Base-by-base conservation (phyloP, 2,113 vertebrate genomes). In the Abramis brama region DNA sequence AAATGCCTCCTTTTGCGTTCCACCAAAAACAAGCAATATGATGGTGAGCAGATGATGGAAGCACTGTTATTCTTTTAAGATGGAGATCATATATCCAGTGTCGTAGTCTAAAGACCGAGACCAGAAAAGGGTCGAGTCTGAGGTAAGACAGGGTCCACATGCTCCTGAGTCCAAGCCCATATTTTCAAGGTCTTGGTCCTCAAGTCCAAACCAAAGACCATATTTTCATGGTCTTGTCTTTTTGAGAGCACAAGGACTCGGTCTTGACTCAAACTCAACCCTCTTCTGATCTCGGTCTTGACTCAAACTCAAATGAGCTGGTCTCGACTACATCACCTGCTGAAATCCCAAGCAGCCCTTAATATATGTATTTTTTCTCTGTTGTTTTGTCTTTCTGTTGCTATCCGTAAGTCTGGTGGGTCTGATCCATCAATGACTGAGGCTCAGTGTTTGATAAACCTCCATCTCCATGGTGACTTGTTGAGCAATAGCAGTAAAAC, bases 401-500 rank as follows among this genome's bases (percentile, higher is more conserved):
- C 82, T 19, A 36, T 71, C 68, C 52, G 0, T 45, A 59, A 74
- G 39, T 30, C 25, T 79, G 83, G 30, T 68, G 76, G 80, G 36
- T 66, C 73, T 74, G 87, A 79, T 59, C 79, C 71, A 47, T 71
- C 62, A 64, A 45, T 74, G 55, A 45, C 81, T 81, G 33, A 15
- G 79, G 36, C 59, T 27, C 47, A 25, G 78, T 79, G 80, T 88
- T 82, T 82, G 68, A 81, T 85, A 84, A 74, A 88, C 52, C n/a
- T 23, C 4, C 2, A 59, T 85, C 77, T 82, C 77, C 25, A 83
- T 79, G 52, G 85, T 36, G 81, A 87, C 75, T 62, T 71, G 11
- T 25, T 55, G 74, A 43, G 43, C 73, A 57, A 84, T 13, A 75
- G 71, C 82, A 86, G 68, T 82, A 85, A 85, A 88, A 87, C 88